These are phyloP conservation scores for Bacillus rossius DNA, from an alignment of 1,140 invertebrate species.

Conservation along the genomic window DNA sequence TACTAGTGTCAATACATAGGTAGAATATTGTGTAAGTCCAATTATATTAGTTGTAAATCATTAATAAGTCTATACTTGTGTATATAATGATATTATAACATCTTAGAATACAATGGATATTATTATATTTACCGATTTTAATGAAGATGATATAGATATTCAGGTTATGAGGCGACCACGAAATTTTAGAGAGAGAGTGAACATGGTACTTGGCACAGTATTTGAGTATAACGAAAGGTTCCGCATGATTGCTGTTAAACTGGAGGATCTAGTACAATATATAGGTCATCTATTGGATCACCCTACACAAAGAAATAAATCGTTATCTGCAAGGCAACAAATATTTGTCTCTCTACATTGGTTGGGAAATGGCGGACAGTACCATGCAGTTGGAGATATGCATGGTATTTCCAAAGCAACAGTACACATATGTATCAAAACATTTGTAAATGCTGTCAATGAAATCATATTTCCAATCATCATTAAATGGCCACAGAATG, in stretches of 20 bases:
- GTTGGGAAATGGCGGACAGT: slow-evolving; percentile 24
- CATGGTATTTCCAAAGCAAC: slow-evolving; percentile 25
- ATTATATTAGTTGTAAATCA: too few relatives aligned
- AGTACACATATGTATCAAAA: slow-evolving; percentile 17
- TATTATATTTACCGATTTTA: too few relatives aligned
- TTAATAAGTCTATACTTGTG: too few relatives aligned
- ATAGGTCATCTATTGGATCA: slow-evolving; percentile 15
- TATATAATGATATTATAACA: too few relatives aligned
- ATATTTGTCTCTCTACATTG: slow-evolving; percentile 21
- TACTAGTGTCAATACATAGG: too few relatives aligned
- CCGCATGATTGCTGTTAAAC: neutral
- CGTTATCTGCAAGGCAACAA: slow-evolving; percentile 19
- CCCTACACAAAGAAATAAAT: slow-evolving; percentile 16
- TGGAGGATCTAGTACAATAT: slow-evolving; percentile 8
- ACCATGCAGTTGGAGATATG: slow-evolving; percentile 19
- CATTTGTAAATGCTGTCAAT: slow-evolving; percentile 15
- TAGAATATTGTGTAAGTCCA: too few relatives aligned
- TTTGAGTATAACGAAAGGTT: slow-evolving; percentile 3
- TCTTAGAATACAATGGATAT: too few relatives aligned
- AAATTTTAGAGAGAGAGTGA: too few relatives aligned
- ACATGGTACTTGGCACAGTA: too few relatives aligned
- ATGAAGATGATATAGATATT: too few relatives aligned
- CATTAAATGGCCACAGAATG: slow-evolving; percentile 18
- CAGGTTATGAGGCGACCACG: too few relatives aligned
- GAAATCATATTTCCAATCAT: slow-evolving; percentile 16